Percentiles rank a stretch among this genome's conserved stretches.
Evolutionary conservation across 2,113 vertebrate genomes (phyloP).

Genomic region (Apeltes quadracus): DNA sequence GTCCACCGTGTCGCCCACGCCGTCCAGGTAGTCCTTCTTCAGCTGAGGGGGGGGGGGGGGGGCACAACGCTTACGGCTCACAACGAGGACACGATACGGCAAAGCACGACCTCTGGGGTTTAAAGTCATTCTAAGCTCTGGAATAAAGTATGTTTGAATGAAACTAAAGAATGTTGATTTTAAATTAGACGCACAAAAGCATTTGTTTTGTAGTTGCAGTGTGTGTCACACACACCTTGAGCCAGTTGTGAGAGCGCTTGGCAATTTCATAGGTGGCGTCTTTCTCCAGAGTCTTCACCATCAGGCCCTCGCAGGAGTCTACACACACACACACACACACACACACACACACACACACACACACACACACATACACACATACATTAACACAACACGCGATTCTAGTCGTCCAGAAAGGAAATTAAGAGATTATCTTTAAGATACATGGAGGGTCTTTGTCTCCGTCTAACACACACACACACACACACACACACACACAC

Average conservation of each 20-base stretch:
- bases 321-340: slow-evolving; percentile 38
- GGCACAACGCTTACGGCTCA: too few relatives aligned
- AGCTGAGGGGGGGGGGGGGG: slow-evolving; percentile 73
- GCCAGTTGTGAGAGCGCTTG: slow-evolving; percentile 93
- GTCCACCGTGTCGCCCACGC: slow-evolving; percentile 89
- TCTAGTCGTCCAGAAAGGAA: slow-evolving; percentile 54
- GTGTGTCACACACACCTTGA: slow-evolving; percentile 82
- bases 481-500: slow-evolving; percentile 18
- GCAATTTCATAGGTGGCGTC: slow-evolving; percentile 93
- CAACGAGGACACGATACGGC: too few relatives aligned
- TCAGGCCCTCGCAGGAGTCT: slow-evolving; percentile 94
- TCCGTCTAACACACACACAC: slow-evolving; percentile 20
- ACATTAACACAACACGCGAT: slow-evolving; percentile 30
- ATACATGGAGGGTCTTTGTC: slow-evolving; percentile 52
- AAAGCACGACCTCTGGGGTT: too few relatives aligned
- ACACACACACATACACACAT: slow-evolving; percentile 40
- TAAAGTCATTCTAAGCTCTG: too few relatives aligned
- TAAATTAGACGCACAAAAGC: too few relatives aligned
- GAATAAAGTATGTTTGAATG: too few relatives aligned
- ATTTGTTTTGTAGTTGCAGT: too few relatives aligned
- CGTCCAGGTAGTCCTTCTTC: slow-evolving; percentile 93
- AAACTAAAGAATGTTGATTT: too few relatives aligned
- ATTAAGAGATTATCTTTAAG: slow-evolving; percentile 67
- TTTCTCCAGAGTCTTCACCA: slow-evolving; percentile 91
- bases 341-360: slow-evolving; percentile 36